Evolutionary conservation across 2,113 vertebrate species (phyloP).

Genomic region (Penelope pileata): DNA sequence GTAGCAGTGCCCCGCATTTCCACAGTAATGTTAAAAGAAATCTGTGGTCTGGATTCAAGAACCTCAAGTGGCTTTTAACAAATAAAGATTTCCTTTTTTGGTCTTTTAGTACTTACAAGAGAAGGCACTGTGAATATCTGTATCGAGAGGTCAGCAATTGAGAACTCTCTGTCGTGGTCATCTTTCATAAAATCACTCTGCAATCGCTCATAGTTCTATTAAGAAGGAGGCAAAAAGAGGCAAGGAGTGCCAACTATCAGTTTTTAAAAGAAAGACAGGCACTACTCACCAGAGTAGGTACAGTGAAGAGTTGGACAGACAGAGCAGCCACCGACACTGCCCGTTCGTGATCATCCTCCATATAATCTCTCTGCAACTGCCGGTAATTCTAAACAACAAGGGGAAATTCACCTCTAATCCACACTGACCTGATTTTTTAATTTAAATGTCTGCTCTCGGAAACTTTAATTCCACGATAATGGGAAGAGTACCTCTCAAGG

Average conservation of each 20-base stretch:
- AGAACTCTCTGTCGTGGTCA: constrained; percentile 97
- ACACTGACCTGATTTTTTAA: constrained; percentile 75
- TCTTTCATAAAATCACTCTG: constrained; percentile 97
- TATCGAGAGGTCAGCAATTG: constrained; percentile 96
- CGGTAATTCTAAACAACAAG: constrained; percentile 98
- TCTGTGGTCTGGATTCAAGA: constrained; percentile 11
- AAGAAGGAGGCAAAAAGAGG: constrained; percentile 85
- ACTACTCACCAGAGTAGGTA: constrained; percentile 97
- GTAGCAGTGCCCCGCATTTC: background rate
- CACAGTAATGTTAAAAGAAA: constrained; percentile 14
- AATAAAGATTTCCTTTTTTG: constrained; percentile 68
- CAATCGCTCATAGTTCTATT: constrained; percentile 96
- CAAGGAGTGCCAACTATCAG: constrained; percentile 84
- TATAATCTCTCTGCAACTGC: constrained; percentile 99
- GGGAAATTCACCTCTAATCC: constrained; percentile 91
- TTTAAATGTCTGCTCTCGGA: constrained; percentile 66
- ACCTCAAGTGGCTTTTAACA: constrained; percentile 53
- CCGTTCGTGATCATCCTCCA: constrained; percentile 99
- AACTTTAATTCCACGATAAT: constrained; percentile 45
- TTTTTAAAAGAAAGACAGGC: constrained; percentile 76
- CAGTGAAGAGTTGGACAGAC: constrained; percentile 99
- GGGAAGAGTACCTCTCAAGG: background rate
- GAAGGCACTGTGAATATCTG: constrained; percentile 98
- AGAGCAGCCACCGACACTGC: constrained; percentile 97
- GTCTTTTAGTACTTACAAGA: constrained; percentile 90